phyloP scores from a whole-genome alignment of 2,888 invertebrate species.

The Pilophorus perplexus region DNA sequence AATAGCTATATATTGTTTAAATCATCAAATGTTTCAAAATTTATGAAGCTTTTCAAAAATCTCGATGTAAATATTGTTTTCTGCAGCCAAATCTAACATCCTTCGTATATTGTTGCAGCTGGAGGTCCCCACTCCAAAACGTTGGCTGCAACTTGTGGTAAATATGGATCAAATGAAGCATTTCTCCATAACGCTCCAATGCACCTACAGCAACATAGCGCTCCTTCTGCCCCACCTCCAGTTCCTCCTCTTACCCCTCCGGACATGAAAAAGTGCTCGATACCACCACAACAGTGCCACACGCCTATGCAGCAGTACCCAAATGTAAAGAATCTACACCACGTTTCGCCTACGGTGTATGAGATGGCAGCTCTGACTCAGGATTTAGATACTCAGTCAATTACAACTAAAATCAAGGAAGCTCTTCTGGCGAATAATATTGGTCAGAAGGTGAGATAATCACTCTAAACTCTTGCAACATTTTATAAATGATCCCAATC shows the following conservation, averaged over 20 bases:
- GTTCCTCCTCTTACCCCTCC: constrained; percentile 45
- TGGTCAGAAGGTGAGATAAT: constrained; percentile 76
- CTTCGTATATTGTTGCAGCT: constrained; percentile 29
- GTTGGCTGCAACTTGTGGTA: constrained; percentile 44
- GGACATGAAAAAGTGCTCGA: constrained; percentile 45
- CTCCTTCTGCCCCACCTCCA: constrained; percentile 42
- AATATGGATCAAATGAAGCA: constrained; percentile 44
- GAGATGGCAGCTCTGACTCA: constrained; percentile 96
- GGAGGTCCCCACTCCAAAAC: constrained; percentile 44
- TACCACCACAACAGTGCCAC: constrained; percentile 45
- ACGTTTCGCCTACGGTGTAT: constrained; percentile 86
- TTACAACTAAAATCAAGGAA: constrained; percentile 96
- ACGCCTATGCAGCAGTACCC: constrained; percentile 50
- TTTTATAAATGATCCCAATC: too few species aligned
- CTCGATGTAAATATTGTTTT: background rate
- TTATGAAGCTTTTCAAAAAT: too few species aligned
- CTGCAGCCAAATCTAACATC: background rate
- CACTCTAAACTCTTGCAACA: too few species aligned
- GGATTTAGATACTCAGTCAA: constrained; percentile 92
- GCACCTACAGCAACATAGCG: constrained; percentile 31
- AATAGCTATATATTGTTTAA: too few species aligned
- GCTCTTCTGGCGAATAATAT: constrained; percentile 94
- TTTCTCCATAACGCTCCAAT: constrained; percentile 42
- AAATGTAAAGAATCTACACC: constrained; percentile 71
- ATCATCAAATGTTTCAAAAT: too few species aligned